A percentile compares a stretch with the other conserved stretches of the same genome.
phyloP scores from a whole-genome alignment of 92 coral and sea anemone genomes.

The Zoanthus gigantus region DNA sequence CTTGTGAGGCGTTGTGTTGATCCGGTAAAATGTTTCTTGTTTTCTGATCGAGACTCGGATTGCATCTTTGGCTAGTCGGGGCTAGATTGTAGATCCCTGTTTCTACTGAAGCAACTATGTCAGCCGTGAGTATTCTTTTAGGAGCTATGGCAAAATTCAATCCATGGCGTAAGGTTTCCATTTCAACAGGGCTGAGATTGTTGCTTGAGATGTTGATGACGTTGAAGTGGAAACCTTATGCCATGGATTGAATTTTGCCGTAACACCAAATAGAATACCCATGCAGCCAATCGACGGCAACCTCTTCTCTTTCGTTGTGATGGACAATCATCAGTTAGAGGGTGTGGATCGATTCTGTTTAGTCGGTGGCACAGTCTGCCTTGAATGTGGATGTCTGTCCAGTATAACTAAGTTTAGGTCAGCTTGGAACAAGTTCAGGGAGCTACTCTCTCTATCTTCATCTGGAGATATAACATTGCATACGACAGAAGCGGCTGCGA shows the following conservation, averaged over 20 bases:
- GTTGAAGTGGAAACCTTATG: neutral
- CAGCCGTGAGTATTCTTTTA: neutral
- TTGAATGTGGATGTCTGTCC: too few species aligned
- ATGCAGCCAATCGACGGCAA: neutral
- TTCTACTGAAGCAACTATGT: neutral
- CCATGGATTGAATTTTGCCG: neutral
- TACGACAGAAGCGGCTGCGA: too few species aligned
- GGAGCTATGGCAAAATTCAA: neutral
- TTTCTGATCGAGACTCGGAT: neutral
- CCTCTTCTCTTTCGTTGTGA: too few species aligned
- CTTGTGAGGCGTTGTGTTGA: neutral
- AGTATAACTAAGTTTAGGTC: too few species aligned
- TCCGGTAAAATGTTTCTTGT: neutral
- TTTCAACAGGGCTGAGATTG: neutral
- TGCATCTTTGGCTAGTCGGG: neutral
- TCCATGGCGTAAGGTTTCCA: neutral
- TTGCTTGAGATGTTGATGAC: too few species aligned
- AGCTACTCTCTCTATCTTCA: too few species aligned
- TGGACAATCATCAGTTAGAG: too few species aligned
- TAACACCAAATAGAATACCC: neutral
- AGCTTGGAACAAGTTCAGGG: too few species aligned
- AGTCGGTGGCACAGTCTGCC: too few species aligned
- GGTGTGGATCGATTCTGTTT: too few species aligned
- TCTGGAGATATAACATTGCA: too few species aligned
- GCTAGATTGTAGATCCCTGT: neutral